Evolutionary conservation across 2,113 vertebrate species (phyloP), one percentile per base, ranked within the genome.

Genomic region (Geococcyx californianus): DNA sequence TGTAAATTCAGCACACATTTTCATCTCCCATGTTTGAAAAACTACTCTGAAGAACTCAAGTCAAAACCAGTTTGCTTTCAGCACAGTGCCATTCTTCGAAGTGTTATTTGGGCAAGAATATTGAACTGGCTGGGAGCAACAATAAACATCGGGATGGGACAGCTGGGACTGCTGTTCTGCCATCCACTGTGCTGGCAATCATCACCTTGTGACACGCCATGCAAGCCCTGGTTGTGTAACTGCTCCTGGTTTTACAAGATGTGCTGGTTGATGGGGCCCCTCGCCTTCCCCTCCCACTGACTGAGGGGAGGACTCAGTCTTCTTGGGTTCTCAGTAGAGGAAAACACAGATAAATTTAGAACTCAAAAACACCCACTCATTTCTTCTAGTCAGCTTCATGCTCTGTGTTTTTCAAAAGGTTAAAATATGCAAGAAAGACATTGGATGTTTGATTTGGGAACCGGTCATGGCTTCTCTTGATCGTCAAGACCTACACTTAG

Each of bases 391-490:
- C 58, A 62, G 75, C 59, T 88, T 44, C 69, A 47, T 1, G 13
- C 49, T 28, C n/a, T 42, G 56, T 36, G 14, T 24, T 62, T 62
- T 73, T 38, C 6, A 17, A 67, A 72, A 69, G 44, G 51, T 47
- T 88, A 31, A 87, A n/a, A 44, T 6, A 33, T 54, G 42, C 55
- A 56, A 74, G 92, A 79, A 58, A n/a, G 69, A 58, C 49, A 25
- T 20, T 2, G 47, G 20, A 21, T 15, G 52, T 52, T 79, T 36
- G 47, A 78, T 44, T 74, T n/a, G 72, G 34, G 59, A 40, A 84
- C 3, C 0, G 3, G 23, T 26, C 23, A 6, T 1, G 40, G 66
- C 79, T 74, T 11, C 55, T 54, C 36, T 34, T 10, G 10, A 16
- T 9, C 6, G 0, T 21, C 56, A 52, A 33, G 28, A 28, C 79